Conservation (phyloP, 1,140 invertebrate genomes). For the Protaetia brevitarsis region DNA sequence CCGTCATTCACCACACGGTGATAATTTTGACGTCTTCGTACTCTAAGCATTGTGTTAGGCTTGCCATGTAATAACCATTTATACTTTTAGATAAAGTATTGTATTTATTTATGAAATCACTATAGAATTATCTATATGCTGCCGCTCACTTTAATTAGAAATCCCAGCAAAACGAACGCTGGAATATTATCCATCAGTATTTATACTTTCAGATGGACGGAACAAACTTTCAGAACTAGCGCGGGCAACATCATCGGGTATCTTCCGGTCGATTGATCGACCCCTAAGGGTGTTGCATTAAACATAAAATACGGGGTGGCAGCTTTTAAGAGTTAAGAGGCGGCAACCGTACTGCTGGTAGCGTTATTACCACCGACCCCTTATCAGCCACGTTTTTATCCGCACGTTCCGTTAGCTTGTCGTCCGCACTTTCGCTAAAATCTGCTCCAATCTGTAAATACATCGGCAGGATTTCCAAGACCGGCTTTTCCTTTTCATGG, state of each 20-base stretch:
- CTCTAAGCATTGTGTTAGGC: too few species aligned
- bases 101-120: too few species aligned
- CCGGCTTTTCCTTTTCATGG: neutral
- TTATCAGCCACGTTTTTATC: slow-evolving; percentile 7
- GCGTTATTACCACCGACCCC: neutral
- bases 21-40: too few species aligned
- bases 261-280: slow-evolving; percentile 36
- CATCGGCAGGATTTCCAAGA: neutral
- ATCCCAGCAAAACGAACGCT: too few species aligned
- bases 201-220: neutral
- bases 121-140: too few species aligned
- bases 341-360: slow-evolving; percentile 32
- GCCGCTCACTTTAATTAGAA: too few species aligned
- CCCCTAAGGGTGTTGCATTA: slow-evolving; percentile 40
- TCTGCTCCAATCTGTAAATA: neutral
- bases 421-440: neutral
- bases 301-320: slow-evolving; percentile 44
- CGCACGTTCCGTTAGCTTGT: neutral
- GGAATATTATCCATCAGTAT: too few species aligned
- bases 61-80: too few species aligned
- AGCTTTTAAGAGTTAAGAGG: slow-evolving; percentile 42
- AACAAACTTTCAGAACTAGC: neutral
- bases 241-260: slow-evolving; percentile 23
- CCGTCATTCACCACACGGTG: too few species aligned
- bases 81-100: too few species aligned